Conservation (phyloP, 2,797 vertebrate species). For the Paedocypris micromegethes region DNA sequence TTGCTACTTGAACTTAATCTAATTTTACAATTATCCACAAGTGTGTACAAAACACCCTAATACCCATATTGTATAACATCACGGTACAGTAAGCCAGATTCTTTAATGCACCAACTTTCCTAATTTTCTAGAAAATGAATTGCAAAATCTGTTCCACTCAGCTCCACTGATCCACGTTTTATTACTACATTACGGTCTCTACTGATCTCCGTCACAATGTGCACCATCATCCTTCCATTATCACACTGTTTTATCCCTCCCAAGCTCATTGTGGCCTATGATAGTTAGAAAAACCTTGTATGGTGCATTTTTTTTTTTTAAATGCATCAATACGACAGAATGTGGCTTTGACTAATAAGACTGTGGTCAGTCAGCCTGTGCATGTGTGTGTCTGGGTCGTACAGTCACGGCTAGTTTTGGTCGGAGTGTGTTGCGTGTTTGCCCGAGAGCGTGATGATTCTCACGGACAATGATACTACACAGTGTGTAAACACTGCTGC, state of each 20-base stretch:
- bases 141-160: neutral
- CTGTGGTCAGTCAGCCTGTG: neutral
- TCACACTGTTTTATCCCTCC: neutral
- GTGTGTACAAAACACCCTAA: too few relatives aligned
- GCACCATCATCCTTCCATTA: neutral
- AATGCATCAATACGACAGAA: conserved; percentile 16
- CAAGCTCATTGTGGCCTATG: neutral
- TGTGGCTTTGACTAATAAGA: conserved; percentile 9
- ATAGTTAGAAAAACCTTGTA: neutral
- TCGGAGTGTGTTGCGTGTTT: conserved; percentile 44
- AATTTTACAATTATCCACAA: too few relatives aligned
- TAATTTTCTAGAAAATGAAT: conserved; percentile 1
- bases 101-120: too few relatives aligned
- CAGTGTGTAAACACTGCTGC: conserved; percentile 1
- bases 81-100: too few relatives aligned
- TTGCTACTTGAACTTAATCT: too few relatives aligned
- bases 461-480: conserved; percentile 37
- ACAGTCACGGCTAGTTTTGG: conserved; percentile 56
- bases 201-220: conserved; percentile 16
- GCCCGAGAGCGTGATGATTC: conserved; percentile 50
- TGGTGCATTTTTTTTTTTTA: neutral
- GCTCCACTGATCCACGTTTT: neutral
- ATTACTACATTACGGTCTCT: neutral
- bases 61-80: too few relatives aligned
- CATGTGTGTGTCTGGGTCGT: conserved; percentile 33